Percentiles rank a stretch among this genome's conserved stretches.
These are phyloP conservation scores for Urechis unicinctus DNA, from an alignment of 2,888 invertebrate genomes.

Conservation along the genomic window DNA sequence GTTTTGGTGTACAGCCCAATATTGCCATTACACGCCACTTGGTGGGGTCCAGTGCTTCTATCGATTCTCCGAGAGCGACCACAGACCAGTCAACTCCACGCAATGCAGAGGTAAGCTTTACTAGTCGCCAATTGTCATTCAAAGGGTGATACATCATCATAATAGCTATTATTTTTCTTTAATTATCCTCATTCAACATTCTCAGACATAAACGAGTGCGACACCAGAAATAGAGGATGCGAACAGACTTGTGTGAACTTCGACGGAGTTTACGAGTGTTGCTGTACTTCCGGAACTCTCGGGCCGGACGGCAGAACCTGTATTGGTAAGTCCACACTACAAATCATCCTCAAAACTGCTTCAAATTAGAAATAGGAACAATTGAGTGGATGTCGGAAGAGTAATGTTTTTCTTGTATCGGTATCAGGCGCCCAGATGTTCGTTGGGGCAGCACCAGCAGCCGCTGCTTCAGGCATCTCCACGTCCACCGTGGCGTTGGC, in stretches of 20 bases:
- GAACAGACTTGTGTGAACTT: not conserved
- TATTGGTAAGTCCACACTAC: slow-evolving; percentile 13
- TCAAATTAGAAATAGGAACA: no score
- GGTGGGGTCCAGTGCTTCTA: not conserved
- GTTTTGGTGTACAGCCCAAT: not conserved
- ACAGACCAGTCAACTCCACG: not conserved
- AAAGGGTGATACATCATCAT: no score
- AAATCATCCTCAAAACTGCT: no score
- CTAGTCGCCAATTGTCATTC: not conserved
- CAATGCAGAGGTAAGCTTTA: not conserved
- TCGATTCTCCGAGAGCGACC: not conserved
- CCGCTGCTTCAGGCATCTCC: not conserved
- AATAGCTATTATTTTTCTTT: no score
- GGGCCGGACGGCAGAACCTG: slow-evolving; percentile 10
- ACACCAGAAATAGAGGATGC: not conserved
- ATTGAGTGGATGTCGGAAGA: no score
- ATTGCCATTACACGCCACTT: not conserved
- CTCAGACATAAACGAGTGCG: not conserved
- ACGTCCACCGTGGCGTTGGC: slow-evolving; percentile 1
- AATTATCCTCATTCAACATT: no score
- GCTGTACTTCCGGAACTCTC: slow-evolving; percentile 12
- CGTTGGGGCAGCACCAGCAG: not conserved
- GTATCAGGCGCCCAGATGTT: not conserved
- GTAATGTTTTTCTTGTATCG: not conserved
- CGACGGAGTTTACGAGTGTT: slow-evolving; percentile 4